Percentiles rank a stretch among this genome's conserved stretches.
phyloP scores from a whole-genome alignment of 92 coral and sea anemone species.

The Montipora capitata region DNA sequence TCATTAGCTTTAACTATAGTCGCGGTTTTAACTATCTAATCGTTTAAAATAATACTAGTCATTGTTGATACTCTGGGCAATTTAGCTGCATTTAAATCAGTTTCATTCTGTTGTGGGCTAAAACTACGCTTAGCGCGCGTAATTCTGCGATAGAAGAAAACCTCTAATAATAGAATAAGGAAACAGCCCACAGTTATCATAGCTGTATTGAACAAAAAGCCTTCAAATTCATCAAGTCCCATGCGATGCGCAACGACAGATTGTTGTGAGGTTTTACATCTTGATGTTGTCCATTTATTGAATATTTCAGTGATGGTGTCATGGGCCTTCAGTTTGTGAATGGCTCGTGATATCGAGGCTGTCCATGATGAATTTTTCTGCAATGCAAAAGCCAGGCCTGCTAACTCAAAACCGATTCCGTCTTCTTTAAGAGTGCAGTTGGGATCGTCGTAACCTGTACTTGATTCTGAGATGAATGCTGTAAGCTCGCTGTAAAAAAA shows the following conservation, averaged over 20 bases:
- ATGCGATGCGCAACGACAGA: slow-evolving; percentile 67
- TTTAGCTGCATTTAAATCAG: not conserved
- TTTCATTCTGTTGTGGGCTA: slow-evolving; percentile 23
- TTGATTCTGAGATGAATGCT: slow-evolving; percentile 82
- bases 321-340: slow-evolving; percentile 67
- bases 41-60: slow-evolving; percentile 23
- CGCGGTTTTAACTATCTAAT: not conserved
- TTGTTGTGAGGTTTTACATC: slow-evolving; percentile 72
- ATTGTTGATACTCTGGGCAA: slow-evolving; percentile 32
- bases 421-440: slow-evolving; percentile 84
- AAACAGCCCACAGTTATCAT: slow-evolving; percentile 82
- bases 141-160: slow-evolving; percentile 74
- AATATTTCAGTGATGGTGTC: slow-evolving; percentile 74
- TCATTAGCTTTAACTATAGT: too few relatives aligned
- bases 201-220: slow-evolving; percentile 88
- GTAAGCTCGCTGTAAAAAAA: slow-evolving; percentile 73
- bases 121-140: slow-evolving; percentile 71
- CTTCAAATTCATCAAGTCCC: slow-evolving; percentile 89
- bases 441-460: slow-evolving; percentile 69
- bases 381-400: slow-evolving; percentile 90
- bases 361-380: slow-evolving; percentile 86
- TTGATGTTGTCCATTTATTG: slow-evolving; percentile 71
- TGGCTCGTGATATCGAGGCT: slow-evolving; percentile 76
- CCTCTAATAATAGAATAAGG: slow-evolving; percentile 72
- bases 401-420: slow-evolving; percentile 77